Percentiles rank a stretch among this genome's conserved stretches.
These are phyloP conservation scores for Siniperca obscura DNA, from an alignment of 2,797 vertebrate species.

Conservation along the genomic window DNA sequence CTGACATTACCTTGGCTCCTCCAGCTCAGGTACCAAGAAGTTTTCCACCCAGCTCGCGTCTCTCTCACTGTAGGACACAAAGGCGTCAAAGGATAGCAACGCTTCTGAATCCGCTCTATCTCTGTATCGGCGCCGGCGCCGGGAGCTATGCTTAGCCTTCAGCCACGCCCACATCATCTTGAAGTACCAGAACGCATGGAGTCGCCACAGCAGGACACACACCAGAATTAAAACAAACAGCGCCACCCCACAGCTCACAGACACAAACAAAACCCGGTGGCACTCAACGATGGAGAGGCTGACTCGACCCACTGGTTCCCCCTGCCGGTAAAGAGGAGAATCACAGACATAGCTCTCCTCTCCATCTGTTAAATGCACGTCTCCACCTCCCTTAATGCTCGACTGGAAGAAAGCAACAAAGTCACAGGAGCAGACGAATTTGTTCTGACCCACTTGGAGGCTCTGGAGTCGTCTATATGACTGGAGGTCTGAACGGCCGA, in stretches of 20 bases:
- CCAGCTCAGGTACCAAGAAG: slow-evolving; percentile 83
- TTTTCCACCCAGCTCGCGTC: slow-evolving; percentile 90
- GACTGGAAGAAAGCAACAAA: slow-evolving; percentile 68
- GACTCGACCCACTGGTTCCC: slow-evolving; percentile 36
- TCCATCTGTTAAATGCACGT: slow-evolving; percentile 32
- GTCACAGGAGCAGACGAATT: slow-evolving; percentile 70
- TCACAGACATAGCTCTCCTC: slow-evolving; percentile 65
- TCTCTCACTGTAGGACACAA: slow-evolving; percentile 85
- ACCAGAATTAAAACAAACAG: slow-evolving; percentile 11
- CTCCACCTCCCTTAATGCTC: neutral
- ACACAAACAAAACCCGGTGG: slow-evolving; percentile 57
- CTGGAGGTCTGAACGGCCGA: slow-evolving; percentile 51
- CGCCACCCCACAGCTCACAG: slow-evolving; percentile 45
- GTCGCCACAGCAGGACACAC: slow-evolving; percentile 49
- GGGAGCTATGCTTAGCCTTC: slow-evolving; percentile 61
- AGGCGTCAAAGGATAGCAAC: slow-evolving; percentile 66
- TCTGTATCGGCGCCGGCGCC: neutral
- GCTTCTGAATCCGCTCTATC: neutral
- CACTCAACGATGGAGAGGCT: slow-evolving; percentile 64
- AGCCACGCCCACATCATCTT: slow-evolving; percentile 75
- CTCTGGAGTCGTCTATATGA: slow-evolving; percentile 51
- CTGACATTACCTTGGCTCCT: slow-evolving; percentile 50
- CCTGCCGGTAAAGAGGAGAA: slow-evolving; percentile 65
- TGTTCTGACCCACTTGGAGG: slow-evolving; percentile 66
- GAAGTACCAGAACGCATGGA: slow-evolving; percentile 73